Conservation (phyloP, 2,888 invertebrate species). For the Nebria salina region DNA sequence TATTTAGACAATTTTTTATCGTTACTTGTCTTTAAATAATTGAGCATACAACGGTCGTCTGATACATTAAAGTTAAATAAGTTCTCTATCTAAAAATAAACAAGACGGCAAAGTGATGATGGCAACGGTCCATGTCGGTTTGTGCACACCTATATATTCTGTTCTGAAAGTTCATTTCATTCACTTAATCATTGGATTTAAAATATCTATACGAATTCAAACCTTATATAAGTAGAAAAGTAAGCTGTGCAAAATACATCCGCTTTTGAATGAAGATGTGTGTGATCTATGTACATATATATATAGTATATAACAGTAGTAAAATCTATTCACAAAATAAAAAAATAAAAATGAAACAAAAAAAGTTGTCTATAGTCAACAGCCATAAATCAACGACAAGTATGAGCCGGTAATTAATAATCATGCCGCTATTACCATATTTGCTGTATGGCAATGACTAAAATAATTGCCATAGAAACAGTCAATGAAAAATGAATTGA, state of each 20-base stretch:
- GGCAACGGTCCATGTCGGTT: background rate
- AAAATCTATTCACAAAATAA: background rate
- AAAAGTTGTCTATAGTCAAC: background rate
- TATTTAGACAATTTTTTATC: background rate
- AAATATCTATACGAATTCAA: background rate
- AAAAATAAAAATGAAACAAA: background rate
- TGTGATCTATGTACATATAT: background rate
- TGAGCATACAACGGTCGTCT: background rate
- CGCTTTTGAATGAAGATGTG: background rate
- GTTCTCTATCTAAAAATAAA: constrained; percentile 1
- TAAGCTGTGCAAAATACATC: background rate
- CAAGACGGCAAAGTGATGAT: background rate
- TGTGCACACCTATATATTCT: background rate
- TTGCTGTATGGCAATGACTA: background rate
- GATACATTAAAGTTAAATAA: constrained; percentile 1
- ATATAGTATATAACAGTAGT: background rate
- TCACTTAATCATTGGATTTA: background rate
- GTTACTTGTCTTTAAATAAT: background rate
- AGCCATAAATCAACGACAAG: background rate
- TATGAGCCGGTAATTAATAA: background rate
- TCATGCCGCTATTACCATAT: background rate
- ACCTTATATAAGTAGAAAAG: background rate
- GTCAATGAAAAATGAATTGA: constrained; percentile 1
- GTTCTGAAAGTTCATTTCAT: background rate
- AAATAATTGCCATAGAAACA: background rate